Percentiles rank a stretch among this genome's conserved stretches.
Conservation (phyloP, 2,797 vertebrate species). For the Brachyalestes nurse region DNA sequence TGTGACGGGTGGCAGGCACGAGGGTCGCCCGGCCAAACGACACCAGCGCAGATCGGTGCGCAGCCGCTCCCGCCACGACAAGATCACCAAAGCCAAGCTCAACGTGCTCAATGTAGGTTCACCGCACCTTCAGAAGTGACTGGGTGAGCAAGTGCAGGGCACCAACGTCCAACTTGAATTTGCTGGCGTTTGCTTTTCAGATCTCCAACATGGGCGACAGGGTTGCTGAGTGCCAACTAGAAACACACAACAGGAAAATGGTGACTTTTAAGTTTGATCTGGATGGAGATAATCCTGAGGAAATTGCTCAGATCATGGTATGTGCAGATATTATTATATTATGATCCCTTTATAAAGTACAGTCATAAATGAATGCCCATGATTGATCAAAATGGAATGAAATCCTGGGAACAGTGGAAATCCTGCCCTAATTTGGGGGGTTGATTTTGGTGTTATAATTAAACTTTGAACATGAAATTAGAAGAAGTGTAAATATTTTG, state of each 20-base stretch:
- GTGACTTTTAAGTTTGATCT: constrained; percentile 98
- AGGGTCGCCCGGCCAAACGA: constrained; percentile 87
- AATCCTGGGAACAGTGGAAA: neutral
- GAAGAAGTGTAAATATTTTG: no score
- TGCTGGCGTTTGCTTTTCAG: constrained; percentile 65
- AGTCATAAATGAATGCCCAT: neutral
- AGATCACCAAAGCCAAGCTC: constrained; percentile 88
- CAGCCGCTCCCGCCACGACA: constrained; percentile 94
- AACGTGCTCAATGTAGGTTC: constrained; percentile 91
- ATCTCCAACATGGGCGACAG: constrained; percentile 96
- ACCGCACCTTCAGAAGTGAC: no score
- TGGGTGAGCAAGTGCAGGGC: no score
- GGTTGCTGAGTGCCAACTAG: constrained; percentile 96
- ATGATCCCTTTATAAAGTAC: no score
- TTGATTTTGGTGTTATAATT: neutral
- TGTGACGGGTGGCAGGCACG: constrained; percentile 74
- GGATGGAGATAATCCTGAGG: constrained; percentile 97
- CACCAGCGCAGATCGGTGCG: constrained; percentile 90
- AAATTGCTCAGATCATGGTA: constrained; percentile 98
- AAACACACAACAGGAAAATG: constrained; percentile 99
- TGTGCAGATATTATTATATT: no score
- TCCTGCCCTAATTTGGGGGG: neutral
- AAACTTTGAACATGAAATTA: no score
- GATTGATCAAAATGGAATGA: neutral
- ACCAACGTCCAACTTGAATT: no score